Evolutionary conservation across 2,797 vertebrate genomes (phyloP).

Genomic region (Tragelaphus eurycerus): DNA sequence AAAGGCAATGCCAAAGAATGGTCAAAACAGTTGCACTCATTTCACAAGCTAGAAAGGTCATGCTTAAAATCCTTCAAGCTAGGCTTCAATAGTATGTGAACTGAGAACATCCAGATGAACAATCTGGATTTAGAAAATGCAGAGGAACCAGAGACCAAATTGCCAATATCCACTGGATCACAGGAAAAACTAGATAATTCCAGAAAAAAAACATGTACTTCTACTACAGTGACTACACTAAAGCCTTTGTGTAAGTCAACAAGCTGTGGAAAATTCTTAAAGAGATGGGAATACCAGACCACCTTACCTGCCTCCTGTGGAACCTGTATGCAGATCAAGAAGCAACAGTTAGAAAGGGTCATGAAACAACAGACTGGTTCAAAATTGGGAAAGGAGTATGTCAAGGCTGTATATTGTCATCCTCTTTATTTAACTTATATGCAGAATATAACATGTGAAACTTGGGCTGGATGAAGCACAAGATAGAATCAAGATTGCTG

Average conservation of each 20-base stretch:
- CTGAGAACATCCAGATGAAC: neutral
- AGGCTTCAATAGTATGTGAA: neutral
- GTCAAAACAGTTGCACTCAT: neutral
- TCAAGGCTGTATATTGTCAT: neutral
- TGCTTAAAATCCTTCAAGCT: neutral
- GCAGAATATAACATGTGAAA: neutral
- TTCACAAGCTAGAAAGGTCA: neutral
- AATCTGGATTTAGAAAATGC: neutral
- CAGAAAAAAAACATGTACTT: neutral
- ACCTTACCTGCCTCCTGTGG: neutral
- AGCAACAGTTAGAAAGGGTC: neutral
- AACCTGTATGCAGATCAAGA: neutral
- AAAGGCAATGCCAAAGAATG: neutral
- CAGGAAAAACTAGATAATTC: neutral
- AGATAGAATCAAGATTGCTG: neutral
- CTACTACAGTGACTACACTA: neutral
- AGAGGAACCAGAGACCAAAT: neutral
- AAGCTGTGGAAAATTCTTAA: neutral
- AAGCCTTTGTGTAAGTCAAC: neutral
- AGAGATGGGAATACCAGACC: neutral
- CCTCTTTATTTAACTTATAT: neutral
- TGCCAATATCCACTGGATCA: neutral
- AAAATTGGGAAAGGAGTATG: neutral
- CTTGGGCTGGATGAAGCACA: neutral
- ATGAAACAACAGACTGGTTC: neutral